These are phyloP conservation scores for Halcyon senegalensis DNA, from an alignment of 2,113 vertebrate species.

Conservation along the genomic window DNA sequence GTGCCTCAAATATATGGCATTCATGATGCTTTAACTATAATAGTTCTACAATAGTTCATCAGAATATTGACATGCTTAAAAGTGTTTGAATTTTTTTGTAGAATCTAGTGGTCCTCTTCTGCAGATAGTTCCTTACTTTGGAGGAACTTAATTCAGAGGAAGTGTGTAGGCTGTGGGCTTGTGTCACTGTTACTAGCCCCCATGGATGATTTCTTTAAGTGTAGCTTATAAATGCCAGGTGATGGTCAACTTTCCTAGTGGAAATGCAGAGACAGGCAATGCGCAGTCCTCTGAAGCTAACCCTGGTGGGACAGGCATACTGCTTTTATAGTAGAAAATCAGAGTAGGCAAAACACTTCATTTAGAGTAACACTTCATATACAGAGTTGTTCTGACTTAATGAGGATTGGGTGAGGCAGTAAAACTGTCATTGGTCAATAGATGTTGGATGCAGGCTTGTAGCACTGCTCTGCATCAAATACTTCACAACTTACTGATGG, in stretches of 20 bases:
- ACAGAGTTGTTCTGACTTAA: neutral
- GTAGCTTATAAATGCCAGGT: neutral
- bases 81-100: neutral
- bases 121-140: neutral
- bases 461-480: neutral
- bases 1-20: neutral
- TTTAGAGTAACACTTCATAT: neutral
- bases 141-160: neutral
- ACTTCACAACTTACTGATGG: neutral
- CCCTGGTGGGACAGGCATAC: neutral
- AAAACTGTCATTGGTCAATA: too few relatives aligned
- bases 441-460: neutral
- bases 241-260: neutral
- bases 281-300: neutral
- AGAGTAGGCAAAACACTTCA: neutral
- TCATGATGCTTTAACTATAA: accelerated
- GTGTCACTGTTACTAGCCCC: neutral
- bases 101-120: neutral
- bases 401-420: neutral
- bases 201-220: neutral
- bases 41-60: neutral
- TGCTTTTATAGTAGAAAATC: neutral
- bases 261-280: neutral
- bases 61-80: neutral
- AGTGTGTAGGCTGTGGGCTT: neutral